Evolutionary conservation across 2,888 invertebrate genomes (phyloP).

Genomic region (Diaphora mendica): DNA sequence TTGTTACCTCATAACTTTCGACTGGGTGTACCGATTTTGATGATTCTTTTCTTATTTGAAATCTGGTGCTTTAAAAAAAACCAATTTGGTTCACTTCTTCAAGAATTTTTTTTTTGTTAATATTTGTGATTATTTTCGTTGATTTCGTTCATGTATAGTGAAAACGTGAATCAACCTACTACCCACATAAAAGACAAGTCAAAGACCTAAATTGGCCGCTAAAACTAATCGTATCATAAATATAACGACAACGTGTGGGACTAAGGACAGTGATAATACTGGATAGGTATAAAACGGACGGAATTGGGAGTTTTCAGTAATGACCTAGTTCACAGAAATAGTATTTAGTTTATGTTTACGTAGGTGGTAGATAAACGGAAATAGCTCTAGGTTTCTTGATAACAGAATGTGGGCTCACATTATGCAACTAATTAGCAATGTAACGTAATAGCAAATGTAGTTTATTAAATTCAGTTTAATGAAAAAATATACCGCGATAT

Average conservation of each 20-base stretch:
- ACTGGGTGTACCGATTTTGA: too few relatives aligned
- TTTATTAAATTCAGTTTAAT: background rate
- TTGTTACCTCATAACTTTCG: too few relatives aligned
- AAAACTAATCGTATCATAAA: background rate
- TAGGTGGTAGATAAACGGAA: conserved; percentile 54
- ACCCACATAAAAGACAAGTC: conserved; percentile 30
- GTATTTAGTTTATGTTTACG: conserved; percentile 52
- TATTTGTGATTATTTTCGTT: too few relatives aligned
- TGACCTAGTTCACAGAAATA: conserved; percentile 51
- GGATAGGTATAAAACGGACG: conserved; percentile 50
- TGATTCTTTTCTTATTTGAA: too few relatives aligned
- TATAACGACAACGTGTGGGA: conserved; percentile 27
- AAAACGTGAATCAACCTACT: conserved; percentile 31
- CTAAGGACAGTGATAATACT: conserved; percentile 64
- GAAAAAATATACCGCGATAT: background rate
- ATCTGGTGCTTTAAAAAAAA: too few relatives aligned
- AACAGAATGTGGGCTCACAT: conserved; percentile 48
- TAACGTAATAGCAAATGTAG: conserved; percentile 32
- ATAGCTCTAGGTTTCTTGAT: conserved; percentile 58
- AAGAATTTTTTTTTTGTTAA: too few relatives aligned
- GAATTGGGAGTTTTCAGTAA: conserved; percentile 21
- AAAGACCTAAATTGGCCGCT: conserved; percentile 13
- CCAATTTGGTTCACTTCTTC: too few relatives aligned
- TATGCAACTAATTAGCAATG: conserved; percentile 54
- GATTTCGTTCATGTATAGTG: conserved; percentile 24